These are phyloP conservation scores for Rhingia campestris DNA, from an alignment of 2,888 invertebrate species.

Conservation along the genomic window DNA sequence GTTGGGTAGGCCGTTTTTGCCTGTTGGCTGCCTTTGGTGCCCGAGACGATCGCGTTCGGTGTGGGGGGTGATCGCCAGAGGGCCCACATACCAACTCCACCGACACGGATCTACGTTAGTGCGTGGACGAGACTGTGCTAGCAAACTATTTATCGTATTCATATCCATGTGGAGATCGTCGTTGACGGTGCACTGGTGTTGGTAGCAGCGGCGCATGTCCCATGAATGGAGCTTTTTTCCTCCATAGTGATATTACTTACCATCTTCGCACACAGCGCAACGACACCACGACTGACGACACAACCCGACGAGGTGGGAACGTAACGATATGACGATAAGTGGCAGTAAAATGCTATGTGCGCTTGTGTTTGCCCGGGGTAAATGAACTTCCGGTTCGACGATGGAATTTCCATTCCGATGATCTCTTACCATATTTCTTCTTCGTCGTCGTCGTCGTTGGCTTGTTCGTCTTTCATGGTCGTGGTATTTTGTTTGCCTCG, in stretches of 20 bases:
- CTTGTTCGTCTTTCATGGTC: conserved; percentile 13
- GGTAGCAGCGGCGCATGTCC: conserved; percentile 48
- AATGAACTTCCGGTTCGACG: conserved; percentile 73
- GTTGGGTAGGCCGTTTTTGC: conserved; percentile 61
- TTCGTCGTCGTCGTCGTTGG: conserved; percentile 15
- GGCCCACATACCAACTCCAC: conserved; percentile 37
- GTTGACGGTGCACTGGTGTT: background rate
- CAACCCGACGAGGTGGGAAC: conserved; percentile 16
- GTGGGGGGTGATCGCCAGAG: conserved; percentile 11
- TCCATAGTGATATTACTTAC: background rate
- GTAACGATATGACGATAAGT: conserved; percentile 19
- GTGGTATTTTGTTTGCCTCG: conserved; percentile 8
- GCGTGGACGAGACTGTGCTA: conserved; percentile 36
- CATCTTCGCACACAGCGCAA: conserved; percentile 39
- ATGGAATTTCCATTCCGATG: conserved; percentile 72
- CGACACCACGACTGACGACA: background rate
- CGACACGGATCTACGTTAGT: conserved; percentile 66
- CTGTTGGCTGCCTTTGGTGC: too few relatives aligned
- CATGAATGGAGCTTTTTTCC: conserved; percentile 67
- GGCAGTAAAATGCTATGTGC: conserved; percentile 30
- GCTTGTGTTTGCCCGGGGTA: conserved; percentile 61
- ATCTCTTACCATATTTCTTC: conserved; percentile 62
- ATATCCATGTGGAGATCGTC: conserved; percentile 22
- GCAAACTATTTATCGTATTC: background rate
- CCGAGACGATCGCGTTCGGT: background rate